Base-by-base conservation (phyloP, 2,113 vertebrate species). In the Datnioides undecimradiatus region DNA sequence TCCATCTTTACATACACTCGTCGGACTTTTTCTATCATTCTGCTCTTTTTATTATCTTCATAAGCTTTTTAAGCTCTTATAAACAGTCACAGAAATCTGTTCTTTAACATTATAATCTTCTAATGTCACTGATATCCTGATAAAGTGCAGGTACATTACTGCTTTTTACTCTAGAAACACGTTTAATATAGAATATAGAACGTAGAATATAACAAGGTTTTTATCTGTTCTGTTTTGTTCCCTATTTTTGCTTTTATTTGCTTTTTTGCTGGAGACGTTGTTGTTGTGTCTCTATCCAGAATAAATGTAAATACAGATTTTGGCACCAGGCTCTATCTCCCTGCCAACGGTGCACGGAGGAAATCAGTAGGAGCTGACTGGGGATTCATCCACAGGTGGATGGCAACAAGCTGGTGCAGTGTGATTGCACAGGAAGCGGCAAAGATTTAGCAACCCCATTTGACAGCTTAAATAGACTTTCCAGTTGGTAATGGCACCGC, bases 321-420 rank as follows among this genome's bases (percentile, higher is more conserved):
- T 11, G 33, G 13, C 57, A 48, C 23, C 23, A n/a, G 25, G 12
- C 29, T 54, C 31, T 31, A 9, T 49, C 43, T 75, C 45, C 6
- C 34, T 43, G 43, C 69, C 16, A 69, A 43, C 6, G 2, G 6
- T 25, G 21, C 55, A 14, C 21, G 34, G 40, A 55, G 33, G 8
- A 57, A 76, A 76, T 63, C 70, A 40, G 40, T 16, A 27, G 19
- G 46, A 21, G 27, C 55, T 33, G 46, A 45, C 13, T 34, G 31
- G 31, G 72, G 38, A 70, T 49, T 38, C 48, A 55, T 49, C 49
- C 57, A 58, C 77, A 73, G 60, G 60, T 78, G 57, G 66, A 70
- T 11, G 36, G 38, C 48, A 17, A 40, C 38, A 46, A 13, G 48
- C 57, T 55, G 58, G 41, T 40, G 51, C 60, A 4, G 25, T 59